Percentiles rank a stretch among this genome's conserved stretches.
phyloP scores from a whole-genome alignment of 2,113 vertebrate species.

The Tilapia sparmanii region DNA sequence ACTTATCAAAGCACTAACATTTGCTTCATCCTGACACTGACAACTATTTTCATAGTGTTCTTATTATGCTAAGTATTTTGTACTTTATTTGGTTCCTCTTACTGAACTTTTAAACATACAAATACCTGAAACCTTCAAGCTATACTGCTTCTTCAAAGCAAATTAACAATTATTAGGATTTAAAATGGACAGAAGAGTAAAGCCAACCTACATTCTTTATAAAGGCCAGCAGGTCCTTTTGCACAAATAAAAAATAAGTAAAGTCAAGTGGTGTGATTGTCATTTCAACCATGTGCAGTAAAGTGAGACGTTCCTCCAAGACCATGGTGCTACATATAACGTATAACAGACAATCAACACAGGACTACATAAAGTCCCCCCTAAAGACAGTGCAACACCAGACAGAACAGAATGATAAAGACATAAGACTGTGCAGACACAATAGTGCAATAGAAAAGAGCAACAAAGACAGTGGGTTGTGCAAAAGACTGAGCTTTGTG shows the following conservation, averaged over 20 bases:
- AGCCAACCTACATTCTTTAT: neutral
- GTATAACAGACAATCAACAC: neutral
- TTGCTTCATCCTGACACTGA: neutral
- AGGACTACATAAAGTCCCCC: neutral
- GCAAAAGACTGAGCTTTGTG: too few relatives aligned
- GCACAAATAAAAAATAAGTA: neutral
- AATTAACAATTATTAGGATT: neutral
- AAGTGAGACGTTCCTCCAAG: neutral
- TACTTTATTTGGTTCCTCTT: neutral
- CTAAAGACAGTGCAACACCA: too few relatives aligned
- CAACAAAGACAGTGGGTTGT: too few relatives aligned
- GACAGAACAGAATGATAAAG: too few relatives aligned
- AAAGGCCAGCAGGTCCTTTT: neutral
- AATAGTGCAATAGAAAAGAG: too few relatives aligned
- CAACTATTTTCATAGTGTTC: neutral
- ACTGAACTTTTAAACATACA: neutral
- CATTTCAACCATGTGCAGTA: neutral
- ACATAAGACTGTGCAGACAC: too few relatives aligned
- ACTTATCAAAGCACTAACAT: neutral
- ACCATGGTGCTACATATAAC: neutral
- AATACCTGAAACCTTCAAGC: neutral
- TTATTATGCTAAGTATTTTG: neutral
- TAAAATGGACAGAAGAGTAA: neutral
- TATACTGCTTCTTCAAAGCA: neutral
- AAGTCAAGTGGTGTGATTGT: neutral